These are phyloP conservation scores for Sylvicola cinctus DNA, from an alignment of 2,888 invertebrate species.

Conservation along the genomic window DNA sequence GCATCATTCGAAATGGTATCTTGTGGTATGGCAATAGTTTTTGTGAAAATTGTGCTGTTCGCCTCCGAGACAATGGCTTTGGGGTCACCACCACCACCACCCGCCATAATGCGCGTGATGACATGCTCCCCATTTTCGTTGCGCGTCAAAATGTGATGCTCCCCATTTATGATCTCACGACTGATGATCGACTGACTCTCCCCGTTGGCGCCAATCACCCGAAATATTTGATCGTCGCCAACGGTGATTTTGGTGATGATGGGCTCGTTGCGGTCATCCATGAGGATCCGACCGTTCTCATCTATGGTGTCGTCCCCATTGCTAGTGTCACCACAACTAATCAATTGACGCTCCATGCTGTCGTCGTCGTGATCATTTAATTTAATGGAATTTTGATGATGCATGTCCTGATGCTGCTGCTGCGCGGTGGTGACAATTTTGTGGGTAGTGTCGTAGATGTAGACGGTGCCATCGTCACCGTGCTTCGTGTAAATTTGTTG, in stretches of 20 bases:
- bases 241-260: conserved; percentile 25
- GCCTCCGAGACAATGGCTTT: not conserved
- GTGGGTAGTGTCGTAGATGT: not conserved
- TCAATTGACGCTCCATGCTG: not conserved
- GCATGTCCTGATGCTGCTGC: not conserved
- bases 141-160: conserved; percentile 25
- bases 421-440: not conserved
- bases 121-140: conserved; percentile 27
- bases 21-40: too few species aligned
- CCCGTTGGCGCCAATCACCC: conserved; percentile 25
- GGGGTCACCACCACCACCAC: not conserved
- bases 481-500: not conserved
- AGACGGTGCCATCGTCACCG: not conserved
- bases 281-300: conserved; percentile 4
- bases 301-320: not conserved
- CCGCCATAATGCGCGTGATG: conserved; percentile 22
- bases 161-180: conserved; percentile 25
- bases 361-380: not conserved
- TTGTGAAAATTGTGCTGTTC: too few species aligned
- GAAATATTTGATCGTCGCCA: conserved; percentile 25
- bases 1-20: too few species aligned
- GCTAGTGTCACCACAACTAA: not conserved
- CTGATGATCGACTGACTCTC: conserved; percentile 26
- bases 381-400: not conserved
- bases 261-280: conserved; percentile 12